Base-by-base conservation (phyloP, 2,888 invertebrate species). In the Leucophenga maculata region DNA sequence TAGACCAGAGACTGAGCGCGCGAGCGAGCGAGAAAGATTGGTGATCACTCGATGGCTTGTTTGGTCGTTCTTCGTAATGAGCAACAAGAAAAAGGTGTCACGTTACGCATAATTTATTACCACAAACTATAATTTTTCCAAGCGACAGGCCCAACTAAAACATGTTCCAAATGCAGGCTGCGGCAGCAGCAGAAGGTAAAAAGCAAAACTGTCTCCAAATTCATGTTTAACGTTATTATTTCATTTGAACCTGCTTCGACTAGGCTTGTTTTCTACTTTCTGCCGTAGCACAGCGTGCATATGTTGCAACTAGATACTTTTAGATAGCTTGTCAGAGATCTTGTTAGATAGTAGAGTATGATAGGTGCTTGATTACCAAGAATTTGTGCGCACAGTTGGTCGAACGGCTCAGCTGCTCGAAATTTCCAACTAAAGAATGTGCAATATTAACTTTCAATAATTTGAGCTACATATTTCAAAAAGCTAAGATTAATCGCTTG, bases 91-190 rank as follows among this genome's bases (percentile, higher is more conserved):
- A 84, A 85, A 86, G 86, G 86, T 86, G 86, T 86, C 86, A 82
- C 85, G 86, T 86, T 85, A 86, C 86, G 83, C 85, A 84, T 86
- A 86, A 86, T 85, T 86, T 86, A 85, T 81, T 77, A 71, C 78
- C 78, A 72, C 74, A 76, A 78, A 75, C 76, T 72, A 78, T 79
- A 78, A 82, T 78, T 79, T 80, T 39, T 78, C 75, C 75, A 77
- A 76, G 70, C 71, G 74, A 74, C 75, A 77, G 46, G n/a, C 32
- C 32, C 18, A 60, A 16, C 16, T 18, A 6, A n/a, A 39, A 39
- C 39, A 39, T 39, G 39, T 39, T 39, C 11, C 48, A 55, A 32
- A 67, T 44, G 65, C 66, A 59, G 50, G 55, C n/a, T n/a, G n/a
- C n/a, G n/a, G n/a, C n/a, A n/a, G n/a, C n/a, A n/a, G n/a, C 39